Evolutionary conservation across 2,113 vertebrate genomes (phyloP), one percentile per base, ranked within the genome.

Genomic region (Notarius quadriscutis): DNA sequence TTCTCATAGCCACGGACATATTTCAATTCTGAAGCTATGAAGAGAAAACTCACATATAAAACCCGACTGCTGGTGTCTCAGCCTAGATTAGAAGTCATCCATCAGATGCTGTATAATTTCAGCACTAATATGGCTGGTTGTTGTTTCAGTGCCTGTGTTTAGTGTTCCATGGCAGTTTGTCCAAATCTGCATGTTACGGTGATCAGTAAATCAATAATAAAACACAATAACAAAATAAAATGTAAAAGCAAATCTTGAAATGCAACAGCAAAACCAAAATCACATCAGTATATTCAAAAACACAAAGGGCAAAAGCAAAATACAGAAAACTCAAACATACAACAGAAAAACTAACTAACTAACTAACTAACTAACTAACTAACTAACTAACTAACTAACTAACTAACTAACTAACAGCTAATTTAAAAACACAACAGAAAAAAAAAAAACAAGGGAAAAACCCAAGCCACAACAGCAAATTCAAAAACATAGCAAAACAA

Each of bases 21-120:
- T 77, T 87, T 87, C 86, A 77, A 87, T 83, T 87, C 81, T 53
- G 51, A 87, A 58, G 48, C 58, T 65, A 81, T 87, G 86, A 87
- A 87, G 81, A 87, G 81, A 83, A 83, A 63, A 84, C 48, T 25
- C 30, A 1, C 34, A 50, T 84, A 84, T 87, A 67, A 67, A 87
- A 87, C 7, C 60, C 48, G 71, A 87, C 81, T 87, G 86, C 51
- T 75, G 20, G 86, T 65, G 81, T 87, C 86, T 84, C 25, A 5
- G 81, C 6, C 41, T 55, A 69, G n/a, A 57, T 77, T 83, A 34
- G 5, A 57, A 87, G 34, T 74, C 86, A 67, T 87, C 81, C 58
- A 84, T 87, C 86, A 65, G 71, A 0, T 5, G 27, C 53, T 30
- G 81, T 65, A 53, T 78, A 83, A 78, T 84, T 84, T 87, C 86